phyloP scores from a whole-genome alignment of 2,888 invertebrate species.

The Lepidocyrtinus sp. region DNA sequence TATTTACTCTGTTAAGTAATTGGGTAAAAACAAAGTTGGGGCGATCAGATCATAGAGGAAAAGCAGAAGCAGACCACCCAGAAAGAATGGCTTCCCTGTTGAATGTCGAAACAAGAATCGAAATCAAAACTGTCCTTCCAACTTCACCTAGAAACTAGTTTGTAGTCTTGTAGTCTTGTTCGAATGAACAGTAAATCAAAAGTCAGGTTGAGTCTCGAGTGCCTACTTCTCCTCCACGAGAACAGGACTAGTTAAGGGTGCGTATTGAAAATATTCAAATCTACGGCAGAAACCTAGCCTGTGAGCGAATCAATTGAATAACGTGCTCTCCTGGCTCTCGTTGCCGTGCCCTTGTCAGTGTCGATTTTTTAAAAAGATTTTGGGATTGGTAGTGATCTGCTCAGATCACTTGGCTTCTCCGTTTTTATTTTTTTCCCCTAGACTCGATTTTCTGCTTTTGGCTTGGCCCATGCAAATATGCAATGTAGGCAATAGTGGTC shows the following conservation, averaged over 20 bases:
- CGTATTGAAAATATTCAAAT: too few species aligned
- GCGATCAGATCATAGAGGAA: too few species aligned
- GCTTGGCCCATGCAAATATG: too few species aligned
- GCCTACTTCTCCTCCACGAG: background rate
- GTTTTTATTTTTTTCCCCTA: background rate
- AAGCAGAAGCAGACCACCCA: too few species aligned
- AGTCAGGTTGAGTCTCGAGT: too few species aligned
- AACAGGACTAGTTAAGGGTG: conserved; percentile 13
- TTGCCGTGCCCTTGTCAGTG: too few species aligned
- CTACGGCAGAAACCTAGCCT: too few species aligned
- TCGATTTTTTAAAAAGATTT: background rate
- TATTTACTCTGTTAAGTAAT: too few species aligned
- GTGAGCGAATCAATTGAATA: too few species aligned
- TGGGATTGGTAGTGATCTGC: conserved; percentile 11
- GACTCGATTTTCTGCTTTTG: background rate
- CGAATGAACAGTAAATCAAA: background rate
- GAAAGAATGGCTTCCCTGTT: background rate
- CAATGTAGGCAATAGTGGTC: too few species aligned
- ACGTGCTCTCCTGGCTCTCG: background rate
- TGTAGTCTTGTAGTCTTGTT: too few species aligned
- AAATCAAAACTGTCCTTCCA: conserved; percentile 16
- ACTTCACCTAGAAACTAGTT: conserved; percentile 18
- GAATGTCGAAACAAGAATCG: background rate
- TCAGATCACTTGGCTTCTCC: conserved; percentile 1
- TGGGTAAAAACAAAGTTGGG: too few species aligned